Percentiles rank a stretch among this genome's conserved stretches.
phyloP scores from a whole-genome alignment of 2,797 vertebrate genomes.

The Cryptoblepharus egeriae region DNA sequence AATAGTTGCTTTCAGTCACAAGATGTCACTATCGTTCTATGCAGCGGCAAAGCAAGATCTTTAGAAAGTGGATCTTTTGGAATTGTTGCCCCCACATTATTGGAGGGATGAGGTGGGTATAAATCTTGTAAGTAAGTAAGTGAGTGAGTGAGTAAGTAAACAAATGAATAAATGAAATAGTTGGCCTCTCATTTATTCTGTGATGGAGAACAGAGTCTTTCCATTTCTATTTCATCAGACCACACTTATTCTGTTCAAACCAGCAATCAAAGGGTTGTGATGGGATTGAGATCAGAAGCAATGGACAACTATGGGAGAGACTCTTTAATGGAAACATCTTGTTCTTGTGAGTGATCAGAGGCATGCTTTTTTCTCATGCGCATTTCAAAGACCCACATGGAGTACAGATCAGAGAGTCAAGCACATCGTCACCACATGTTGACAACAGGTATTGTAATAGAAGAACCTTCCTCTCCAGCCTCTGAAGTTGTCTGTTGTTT shows the following conservation, averaged over 20 bases:
- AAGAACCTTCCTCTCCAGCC: background rate
- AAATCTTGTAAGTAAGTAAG: no score
- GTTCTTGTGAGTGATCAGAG: background rate
- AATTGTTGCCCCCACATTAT: no score
- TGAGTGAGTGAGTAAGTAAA: no score
- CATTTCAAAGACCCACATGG: background rate
- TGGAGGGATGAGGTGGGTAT: no score
- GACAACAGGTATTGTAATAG: background rate
- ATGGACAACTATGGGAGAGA: background rate
- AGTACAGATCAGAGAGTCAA: background rate
- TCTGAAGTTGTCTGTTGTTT: background rate
- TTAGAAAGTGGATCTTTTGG: background rate
- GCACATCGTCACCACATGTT: no score
- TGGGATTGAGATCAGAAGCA: background rate
- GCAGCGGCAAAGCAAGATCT: background rate
- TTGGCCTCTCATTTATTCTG: background rate
- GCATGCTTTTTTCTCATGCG: background rate
- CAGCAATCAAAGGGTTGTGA: background rate
- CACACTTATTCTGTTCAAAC: no score
- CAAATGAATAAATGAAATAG: background rate
- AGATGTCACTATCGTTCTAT: background rate
- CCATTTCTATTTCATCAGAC: background rate
- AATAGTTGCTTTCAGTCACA: background rate
- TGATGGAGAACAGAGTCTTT: background rate
- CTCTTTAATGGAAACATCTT: background rate